Evolutionary conservation across 2,888 invertebrate genomes (phyloP).

Genomic region (Habroteleia sp.): DNA sequence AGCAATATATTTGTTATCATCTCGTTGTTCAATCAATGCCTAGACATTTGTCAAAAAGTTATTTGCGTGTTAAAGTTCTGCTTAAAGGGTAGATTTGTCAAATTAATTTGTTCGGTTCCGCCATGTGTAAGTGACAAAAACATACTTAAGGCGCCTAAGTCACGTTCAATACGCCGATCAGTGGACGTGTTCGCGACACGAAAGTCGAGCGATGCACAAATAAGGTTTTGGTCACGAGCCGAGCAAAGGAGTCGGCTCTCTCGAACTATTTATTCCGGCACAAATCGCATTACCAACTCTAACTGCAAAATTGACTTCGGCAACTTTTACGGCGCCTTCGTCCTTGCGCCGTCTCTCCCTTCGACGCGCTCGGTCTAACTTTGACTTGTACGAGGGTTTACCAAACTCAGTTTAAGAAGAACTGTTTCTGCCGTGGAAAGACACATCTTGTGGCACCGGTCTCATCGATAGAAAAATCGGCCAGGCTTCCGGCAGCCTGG

Average conservation of each 20-base stretch:
- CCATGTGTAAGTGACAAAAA: conserved; percentile 64
- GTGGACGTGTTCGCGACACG: conserved; percentile 74
- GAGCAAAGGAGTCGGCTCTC: conserved; percentile 65
- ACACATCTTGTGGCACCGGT: conserved; percentile 70
- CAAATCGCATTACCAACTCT: conserved; percentile 81
- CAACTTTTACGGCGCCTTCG: conserved; percentile 79
- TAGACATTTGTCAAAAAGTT: conserved; percentile 27
- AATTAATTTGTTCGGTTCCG: conserved; percentile 57
- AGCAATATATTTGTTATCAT: conserved; percentile 5
- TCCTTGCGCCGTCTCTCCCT: conserved; percentile 68
- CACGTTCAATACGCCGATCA: conserved; percentile 75
- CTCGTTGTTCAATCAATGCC: conserved; percentile 8
- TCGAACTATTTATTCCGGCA: conserved; percentile 79
- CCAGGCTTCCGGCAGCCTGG: conserved; percentile 69
- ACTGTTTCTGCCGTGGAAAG: conserved; percentile 74
- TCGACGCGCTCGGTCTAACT: conserved; percentile 76
- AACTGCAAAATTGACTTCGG: conserved; percentile 81
- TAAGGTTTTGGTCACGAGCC: conserved; percentile 63
- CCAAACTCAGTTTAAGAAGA: conserved; percentile 81
- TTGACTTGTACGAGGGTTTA: conserved; percentile 79
- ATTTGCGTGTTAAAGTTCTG: conserved; percentile 46
- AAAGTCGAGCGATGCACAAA: conserved; percentile 61
- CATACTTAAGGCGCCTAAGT: conserved; percentile 72
- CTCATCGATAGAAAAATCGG: conserved; percentile 73
- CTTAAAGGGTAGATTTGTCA: conserved; percentile 36